Evolutionary conservation across 2,797 vertebrate species (phyloP).

Genomic region (Cyclopterus lumpus): DNA sequence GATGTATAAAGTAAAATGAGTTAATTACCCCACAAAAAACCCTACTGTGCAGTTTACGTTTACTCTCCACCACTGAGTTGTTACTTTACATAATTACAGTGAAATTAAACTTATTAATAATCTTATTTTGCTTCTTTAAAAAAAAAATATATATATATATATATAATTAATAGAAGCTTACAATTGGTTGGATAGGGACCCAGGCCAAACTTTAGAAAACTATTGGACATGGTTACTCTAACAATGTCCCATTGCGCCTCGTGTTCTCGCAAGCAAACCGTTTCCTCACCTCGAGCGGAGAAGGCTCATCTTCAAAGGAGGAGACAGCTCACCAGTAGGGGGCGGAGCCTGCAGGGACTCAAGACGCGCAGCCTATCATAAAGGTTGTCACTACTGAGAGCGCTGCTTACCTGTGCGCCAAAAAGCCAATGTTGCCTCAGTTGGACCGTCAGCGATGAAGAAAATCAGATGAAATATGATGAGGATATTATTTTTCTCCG

Average conservation of each 20-base stretch:
- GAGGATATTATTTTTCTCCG: constrained; percentile 69
- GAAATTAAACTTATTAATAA: neutral
- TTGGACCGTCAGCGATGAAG: constrained; percentile 54
- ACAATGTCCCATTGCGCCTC: neutral
- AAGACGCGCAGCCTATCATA: constrained; percentile 64
- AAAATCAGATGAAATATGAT: constrained; percentile 42
- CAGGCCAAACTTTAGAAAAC: neutral
- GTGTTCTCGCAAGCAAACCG: constrained; percentile 4
- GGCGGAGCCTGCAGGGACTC: constrained; percentile 67
- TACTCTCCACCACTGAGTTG: neutral
- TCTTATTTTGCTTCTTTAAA: neutral
- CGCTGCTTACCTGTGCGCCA: constrained; percentile 62
- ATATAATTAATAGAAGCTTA: neutral
- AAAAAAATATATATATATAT: too few species aligned
- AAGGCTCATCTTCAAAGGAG: constrained; percentile 46
- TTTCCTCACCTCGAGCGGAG: constrained; percentile 46
- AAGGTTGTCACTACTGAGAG: constrained; percentile 53
- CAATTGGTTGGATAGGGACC: too few species aligned
- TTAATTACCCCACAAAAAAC: neutral
- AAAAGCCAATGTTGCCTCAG: constrained; percentile 29
- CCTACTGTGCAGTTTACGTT: neutral
- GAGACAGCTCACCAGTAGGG: constrained; percentile 17
- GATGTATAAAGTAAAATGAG: neutral
- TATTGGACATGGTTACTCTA: neutral
- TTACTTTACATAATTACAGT: neutral